Evolutionary conservation across 2,113 vertebrate species (phyloP).

Genomic region (Coptodon rendalli): DNA sequence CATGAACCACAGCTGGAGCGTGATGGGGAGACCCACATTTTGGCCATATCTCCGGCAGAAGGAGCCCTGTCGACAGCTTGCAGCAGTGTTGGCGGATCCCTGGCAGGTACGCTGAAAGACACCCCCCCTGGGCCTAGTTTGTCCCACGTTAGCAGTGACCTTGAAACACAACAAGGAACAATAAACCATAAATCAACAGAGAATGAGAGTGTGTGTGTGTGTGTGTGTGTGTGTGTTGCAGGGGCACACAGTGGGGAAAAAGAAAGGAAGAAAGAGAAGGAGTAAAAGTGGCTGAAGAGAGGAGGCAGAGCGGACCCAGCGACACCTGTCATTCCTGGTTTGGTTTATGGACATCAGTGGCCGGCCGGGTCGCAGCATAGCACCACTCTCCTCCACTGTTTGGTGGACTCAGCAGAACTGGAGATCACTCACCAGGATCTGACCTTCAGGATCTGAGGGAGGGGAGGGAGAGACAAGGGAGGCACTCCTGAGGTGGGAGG

Average conservation of each 20-base stretch:
- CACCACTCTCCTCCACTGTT: constrained; percentile 13
- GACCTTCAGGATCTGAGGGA: constrained; percentile 58
- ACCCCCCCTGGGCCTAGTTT: constrained; percentile 50
- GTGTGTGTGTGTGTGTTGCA: not conserved
- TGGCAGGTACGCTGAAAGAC: constrained; percentile 49
- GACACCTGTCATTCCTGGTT: constrained; percentile 81
- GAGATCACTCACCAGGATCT: constrained; percentile 52
- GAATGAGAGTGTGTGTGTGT: constrained; percentile 5
- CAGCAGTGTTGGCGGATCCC: constrained; percentile 10
- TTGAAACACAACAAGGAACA: constrained; percentile 71
- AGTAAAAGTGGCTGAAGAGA: constrained; percentile 13
- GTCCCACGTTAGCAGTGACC: constrained; percentile 58
- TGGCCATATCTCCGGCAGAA: constrained; percentile 14
- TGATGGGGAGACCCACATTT: constrained; percentile 15
- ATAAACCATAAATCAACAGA: constrained; percentile 68
- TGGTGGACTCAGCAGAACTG: constrained; percentile 62
- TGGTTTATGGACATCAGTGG: constrained; percentile 74
- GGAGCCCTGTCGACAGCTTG: constrained; percentile 22
- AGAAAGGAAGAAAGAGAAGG: not conserved
- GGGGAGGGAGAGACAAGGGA: not conserved
- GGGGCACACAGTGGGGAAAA: constrained; percentile 6
- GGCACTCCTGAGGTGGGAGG: not conserved
- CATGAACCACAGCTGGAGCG: not conserved
- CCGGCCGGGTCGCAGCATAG: constrained; percentile 39
- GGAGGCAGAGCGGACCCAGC: not conserved